Conservation (phyloP, 2,797 vertebrate genomes). For the Fistularia tabacaria region DNA sequence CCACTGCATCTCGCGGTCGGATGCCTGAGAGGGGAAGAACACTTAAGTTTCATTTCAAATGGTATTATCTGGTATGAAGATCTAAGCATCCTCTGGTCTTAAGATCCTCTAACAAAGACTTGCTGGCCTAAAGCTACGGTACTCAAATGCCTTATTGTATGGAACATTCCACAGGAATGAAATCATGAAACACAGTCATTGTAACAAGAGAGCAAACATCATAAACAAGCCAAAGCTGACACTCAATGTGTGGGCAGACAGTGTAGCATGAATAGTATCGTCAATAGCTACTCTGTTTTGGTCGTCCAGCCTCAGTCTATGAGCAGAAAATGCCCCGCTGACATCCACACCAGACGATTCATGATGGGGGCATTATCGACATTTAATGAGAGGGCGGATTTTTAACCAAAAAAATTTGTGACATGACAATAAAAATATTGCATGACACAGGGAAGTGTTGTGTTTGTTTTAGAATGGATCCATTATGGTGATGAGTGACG, state of each 20-base stretch:
- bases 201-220: slow-evolving; percentile 15
- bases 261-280: slow-evolving; percentile 12
- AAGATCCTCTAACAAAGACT: background rate
- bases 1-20: slow-evolving; percentile 77
- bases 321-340: too few species aligned
- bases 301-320: too few species aligned
- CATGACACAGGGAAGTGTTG: too few species aligned
- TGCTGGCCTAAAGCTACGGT: background rate
- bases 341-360: too few species aligned
- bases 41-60: background rate
- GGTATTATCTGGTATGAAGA: background rate
- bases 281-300: slow-evolving; percentile 36
- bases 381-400: too few species aligned
- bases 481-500: too few species aligned
- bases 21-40: slow-evolving; percentile 66
- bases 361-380: too few species aligned
- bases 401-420: too few species aligned
- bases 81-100: background rate
- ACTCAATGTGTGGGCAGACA: slow-evolving; percentile 6
- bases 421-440: too few species aligned
- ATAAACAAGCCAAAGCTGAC: slow-evolving; percentile 8
- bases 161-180: slow-evolving; percentile 23
- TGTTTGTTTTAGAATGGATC: too few species aligned
- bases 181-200: slow-evolving; percentile 23
- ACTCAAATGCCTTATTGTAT: slow-evolving; percentile 10